phyloP scores from a whole-genome alignment of 2,113 vertebrate genomes.

The Gavia stellata region DNA sequence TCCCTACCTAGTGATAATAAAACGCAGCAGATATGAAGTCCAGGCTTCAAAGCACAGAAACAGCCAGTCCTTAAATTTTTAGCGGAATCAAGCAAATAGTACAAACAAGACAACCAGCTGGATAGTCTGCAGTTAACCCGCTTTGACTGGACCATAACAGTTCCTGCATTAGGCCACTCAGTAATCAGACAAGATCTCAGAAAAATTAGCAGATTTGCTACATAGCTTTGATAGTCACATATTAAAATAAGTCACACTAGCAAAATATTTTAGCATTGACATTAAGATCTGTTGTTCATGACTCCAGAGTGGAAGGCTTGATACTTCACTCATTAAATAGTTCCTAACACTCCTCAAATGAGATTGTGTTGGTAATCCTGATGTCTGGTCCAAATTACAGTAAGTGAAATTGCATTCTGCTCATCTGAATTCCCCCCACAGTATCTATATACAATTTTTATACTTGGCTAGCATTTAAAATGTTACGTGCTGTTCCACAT shows the following conservation, averaged over 20 bases:
- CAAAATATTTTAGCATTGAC: neutral
- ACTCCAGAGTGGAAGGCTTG: neutral
- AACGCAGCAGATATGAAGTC: neutral
- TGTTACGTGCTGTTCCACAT: neutral
- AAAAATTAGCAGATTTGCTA: neutral
- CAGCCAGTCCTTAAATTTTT: neutral
- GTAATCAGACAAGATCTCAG: neutral
- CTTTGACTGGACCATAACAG: neutral
- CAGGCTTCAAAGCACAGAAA: neutral
- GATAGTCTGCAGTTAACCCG: neutral
- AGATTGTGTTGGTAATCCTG: neutral
- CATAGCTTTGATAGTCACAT: neutral
- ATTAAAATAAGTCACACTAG: neutral
- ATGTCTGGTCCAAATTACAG: neutral
- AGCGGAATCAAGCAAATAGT: neutral
- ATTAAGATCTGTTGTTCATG: neutral
- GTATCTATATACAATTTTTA: neutral
- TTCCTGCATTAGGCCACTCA: neutral
- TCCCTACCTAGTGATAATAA: neutral
- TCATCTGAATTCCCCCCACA: neutral
- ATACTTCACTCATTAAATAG: neutral
- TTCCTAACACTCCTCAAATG: neutral
- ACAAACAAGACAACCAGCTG: neutral
- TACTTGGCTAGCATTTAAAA: neutral
- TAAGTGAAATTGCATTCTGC: neutral